Evolutionary conservation across 2,888 invertebrate species (phyloP).

Genomic region (Drosophila mayaguana): DNA sequence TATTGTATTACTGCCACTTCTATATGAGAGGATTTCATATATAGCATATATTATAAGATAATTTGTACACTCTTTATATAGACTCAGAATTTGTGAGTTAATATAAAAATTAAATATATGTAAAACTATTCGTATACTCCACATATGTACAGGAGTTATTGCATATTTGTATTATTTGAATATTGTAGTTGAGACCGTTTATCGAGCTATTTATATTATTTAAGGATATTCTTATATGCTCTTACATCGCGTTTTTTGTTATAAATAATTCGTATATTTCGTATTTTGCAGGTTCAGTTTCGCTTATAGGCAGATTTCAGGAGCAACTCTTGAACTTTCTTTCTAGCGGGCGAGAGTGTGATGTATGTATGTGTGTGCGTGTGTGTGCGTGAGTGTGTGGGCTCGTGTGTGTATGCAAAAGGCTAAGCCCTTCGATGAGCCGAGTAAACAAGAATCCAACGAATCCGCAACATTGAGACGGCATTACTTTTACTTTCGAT

Average conservation of each 20-base stretch:
- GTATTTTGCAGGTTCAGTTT: neutral
- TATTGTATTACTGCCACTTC: too few species aligned
- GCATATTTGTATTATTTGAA: neutral
- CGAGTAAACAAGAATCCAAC: constrained; percentile 43
- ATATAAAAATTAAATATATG: too few species aligned
- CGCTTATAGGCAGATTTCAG: neutral
- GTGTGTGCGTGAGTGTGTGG: neutral
- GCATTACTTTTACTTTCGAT: constrained; percentile 60
- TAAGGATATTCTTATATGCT: neutral
- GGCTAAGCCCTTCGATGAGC: constrained; percentile 62
- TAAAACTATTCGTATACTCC: neutral
- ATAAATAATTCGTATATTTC: neutral
- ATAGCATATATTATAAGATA: too few species aligned
- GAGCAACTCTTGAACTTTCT: neutral
- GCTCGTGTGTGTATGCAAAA: constrained; percentile 17
- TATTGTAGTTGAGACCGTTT: neutral
- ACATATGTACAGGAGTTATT: neutral
- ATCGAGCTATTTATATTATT: neutral
- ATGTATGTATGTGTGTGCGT: neutral
- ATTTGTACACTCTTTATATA: neutral
- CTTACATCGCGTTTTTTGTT: neutral
- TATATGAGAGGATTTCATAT: neutral
- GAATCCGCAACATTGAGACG: constrained; percentile 54
- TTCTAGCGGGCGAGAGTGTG: neutral
- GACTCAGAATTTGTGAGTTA: neutral